Evolutionary conservation across 2,113 vertebrate species (phyloP).

Genomic region (Brienomyrus brachyistius): DNA sequence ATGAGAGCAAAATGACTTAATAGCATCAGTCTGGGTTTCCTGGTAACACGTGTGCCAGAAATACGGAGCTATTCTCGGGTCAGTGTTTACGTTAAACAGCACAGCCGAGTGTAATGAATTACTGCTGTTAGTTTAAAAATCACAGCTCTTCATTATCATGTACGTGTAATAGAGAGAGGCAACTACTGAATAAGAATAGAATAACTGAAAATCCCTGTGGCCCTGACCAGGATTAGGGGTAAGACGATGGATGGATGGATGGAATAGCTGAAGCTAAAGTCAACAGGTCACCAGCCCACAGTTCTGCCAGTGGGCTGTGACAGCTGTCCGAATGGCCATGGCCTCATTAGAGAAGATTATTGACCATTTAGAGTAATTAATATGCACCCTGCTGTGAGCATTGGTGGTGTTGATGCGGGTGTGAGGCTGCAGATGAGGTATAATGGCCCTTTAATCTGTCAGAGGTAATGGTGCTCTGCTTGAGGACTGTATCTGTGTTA

Average conservation of each 20-base stretch:
- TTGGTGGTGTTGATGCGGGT: not conserved
- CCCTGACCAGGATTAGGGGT: not conserved
- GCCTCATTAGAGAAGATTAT: not conserved
- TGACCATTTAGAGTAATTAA: not conserved
- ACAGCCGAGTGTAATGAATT: not conserved
- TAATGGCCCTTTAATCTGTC: not conserved
- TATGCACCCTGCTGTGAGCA: not conserved
- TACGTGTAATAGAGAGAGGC: not conserved
- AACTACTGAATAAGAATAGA: not conserved
- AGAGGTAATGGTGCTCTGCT: not conserved
- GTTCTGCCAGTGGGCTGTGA: not conserved
- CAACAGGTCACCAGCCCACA: not conserved
- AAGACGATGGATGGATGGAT: not conserved
- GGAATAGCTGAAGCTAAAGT: not conserved
- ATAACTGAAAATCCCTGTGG: not conserved
- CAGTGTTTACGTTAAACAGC: not conserved
- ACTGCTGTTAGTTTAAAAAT: not conserved
- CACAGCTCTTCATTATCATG: not conserved
- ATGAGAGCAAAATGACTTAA: not conserved
- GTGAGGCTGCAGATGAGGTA: not conserved
- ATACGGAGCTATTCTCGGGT: not conserved
- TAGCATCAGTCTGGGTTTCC: not conserved
- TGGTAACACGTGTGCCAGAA: not conserved
- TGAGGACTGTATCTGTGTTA: not conserved
- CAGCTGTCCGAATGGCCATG: not conserved